These are phyloP conservation scores for Lytechinus pictus DNA, from an alignment of 35 echinoderm and acorn worm genomes.

Conservation along the genomic window DNA sequence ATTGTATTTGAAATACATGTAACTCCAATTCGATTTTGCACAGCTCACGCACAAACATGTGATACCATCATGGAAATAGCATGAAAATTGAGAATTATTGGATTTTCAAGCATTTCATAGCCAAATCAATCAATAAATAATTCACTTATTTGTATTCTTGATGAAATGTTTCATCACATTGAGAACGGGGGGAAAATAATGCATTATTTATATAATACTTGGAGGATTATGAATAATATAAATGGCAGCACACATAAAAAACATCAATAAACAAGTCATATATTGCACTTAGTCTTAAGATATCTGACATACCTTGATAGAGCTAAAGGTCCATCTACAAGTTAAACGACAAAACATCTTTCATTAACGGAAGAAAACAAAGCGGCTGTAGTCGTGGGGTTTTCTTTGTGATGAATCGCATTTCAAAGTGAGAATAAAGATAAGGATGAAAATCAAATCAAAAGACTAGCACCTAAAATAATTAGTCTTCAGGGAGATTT, in stretches of 20 bases:
- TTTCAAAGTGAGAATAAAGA: not conserved
- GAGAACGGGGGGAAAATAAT: not conserved
- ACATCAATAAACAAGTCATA: not conserved
- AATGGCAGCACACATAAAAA: slow-evolving; percentile 25
- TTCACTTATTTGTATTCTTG: not conserved
- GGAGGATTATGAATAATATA: not conserved
- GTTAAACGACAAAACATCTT: not conserved
- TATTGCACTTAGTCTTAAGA: slow-evolving; percentile 26
- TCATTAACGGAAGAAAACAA: not conserved
- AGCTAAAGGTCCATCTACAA: not conserved
- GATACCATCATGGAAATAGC: not conserved
- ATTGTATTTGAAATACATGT: no score
- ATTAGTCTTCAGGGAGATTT: not conserved
- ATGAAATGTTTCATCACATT: not conserved
- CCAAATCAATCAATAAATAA: not conserved
- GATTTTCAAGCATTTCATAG: not conserved
- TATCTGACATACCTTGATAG: not conserved
- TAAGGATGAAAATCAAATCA: not conserved
- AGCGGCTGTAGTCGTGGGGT: not conserved
- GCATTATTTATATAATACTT: not conserved
- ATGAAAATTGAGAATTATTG: not conserved
- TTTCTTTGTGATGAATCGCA: not conserved
- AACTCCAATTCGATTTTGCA: no score
- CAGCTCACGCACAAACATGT: no score
- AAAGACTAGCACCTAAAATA: not conserved